Base-by-base conservation (phyloP, 2,797 vertebrate genomes). In the Smutsia gigantea region DNA sequence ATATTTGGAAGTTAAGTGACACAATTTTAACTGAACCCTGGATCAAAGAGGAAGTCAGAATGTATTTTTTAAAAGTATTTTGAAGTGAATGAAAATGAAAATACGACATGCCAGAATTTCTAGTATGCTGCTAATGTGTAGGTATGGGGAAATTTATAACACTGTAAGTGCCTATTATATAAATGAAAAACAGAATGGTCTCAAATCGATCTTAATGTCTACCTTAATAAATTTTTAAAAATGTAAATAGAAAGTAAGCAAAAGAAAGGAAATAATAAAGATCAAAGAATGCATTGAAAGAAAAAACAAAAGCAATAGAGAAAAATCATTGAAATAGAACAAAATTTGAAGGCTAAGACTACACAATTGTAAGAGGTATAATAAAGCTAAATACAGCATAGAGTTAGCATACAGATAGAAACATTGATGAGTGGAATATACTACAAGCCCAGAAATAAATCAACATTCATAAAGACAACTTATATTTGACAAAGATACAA, bases 1-100 rank as follows among this genome's bases (percentile, higher is more conserved):
- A 39, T 84, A 84, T 66, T 75, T 77, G 51, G 42, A 89, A 90
- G 11, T 57, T 87, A 87, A 92, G 17, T 81, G 61, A 93, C 13
- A 42, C 29, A 55, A 11, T 72, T 72, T 39, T 78, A 59, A 93
- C 53, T 53, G 61, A 63, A 9, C 27, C 46, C 51, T 49, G 51
- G 25, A 19, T 87, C 91, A 59, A 86, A 69, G 64, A 79, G 19
- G 74, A 69, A 69, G 51, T 93, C 29, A 25, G 19, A 69, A 93
- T 19, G 19, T 39, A 12, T 53, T 92, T 55, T 75, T 42, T 0
- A 23, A 34, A 49, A 59, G 25, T 25, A 31, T 31, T 71, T 93
- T 79, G 64, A 93, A 79, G 1, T 31, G 19, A 77, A 29, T 79
- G 21, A 42, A 87, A 63, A 31, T 72, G 25, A 72, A 91, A 79